These are phyloP conservation scores for Crossaster papposus DNA, from an alignment of 53 echinoderm and acorn worm species.

Conservation along the genomic window DNA sequence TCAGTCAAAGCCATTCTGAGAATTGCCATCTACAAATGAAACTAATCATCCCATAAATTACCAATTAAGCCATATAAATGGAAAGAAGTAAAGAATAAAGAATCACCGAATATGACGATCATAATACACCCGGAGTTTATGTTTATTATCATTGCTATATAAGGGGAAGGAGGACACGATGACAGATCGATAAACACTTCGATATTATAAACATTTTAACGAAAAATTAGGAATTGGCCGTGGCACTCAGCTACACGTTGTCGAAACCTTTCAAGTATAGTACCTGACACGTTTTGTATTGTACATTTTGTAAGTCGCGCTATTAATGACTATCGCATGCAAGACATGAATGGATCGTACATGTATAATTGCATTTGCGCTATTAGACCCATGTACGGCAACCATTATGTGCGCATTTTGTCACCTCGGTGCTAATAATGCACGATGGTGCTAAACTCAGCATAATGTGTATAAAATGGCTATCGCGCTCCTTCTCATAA, in stretches of 20 bases:
- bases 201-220: not conserved
- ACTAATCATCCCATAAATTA: not conserved
- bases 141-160: not conserved
- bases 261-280: not conserved
- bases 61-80: not conserved
- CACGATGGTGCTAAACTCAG: not conserved
- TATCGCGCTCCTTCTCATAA: too few relatives aligned
- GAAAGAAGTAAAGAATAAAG: not conserved
- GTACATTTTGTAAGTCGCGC: not conserved
- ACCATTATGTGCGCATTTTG: too few relatives aligned
- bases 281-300: not conserved
- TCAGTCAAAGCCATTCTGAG: conserved; percentile 4
- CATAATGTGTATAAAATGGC: not conserved
- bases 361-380: not conserved
- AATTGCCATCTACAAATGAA: not conserved
- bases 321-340: not conserved
- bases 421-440: too few relatives aligned
- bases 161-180: not conserved
- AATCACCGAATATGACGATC: not conserved
- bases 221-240: not conserved
- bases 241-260: not conserved
- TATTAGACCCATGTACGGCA: too few relatives aligned
- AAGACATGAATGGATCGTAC: not conserved
- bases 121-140: not conserved
- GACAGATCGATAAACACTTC: too few relatives aligned